Evolutionary conservation across 35 echinoderm and acorn worm genomes (phyloP), one percentile per base, ranked within the genome.

Genomic region (Nesometra sesokonis): DNA sequence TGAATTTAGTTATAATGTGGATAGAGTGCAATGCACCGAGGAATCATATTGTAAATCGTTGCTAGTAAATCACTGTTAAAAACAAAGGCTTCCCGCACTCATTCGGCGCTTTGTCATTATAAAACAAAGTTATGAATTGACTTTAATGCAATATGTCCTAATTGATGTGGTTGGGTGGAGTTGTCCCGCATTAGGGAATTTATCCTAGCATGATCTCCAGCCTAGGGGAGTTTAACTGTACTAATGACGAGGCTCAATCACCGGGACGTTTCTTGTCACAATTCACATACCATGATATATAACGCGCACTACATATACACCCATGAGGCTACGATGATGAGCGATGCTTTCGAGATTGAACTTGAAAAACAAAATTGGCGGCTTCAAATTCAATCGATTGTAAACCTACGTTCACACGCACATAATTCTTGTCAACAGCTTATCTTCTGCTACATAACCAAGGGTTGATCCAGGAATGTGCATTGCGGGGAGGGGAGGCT

Each of bases 61-160:
- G 52, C 23, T 27, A 67, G 23, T 67, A 67, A 67, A 67, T 67
- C 52, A 67, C 52, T 19, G 52, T 19, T 17, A 11, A 67, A 67
- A 67, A 67, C 52, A 67, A 67, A 67, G 52, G 52, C 52, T 67
- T 67, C 21, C 52, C 52, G 52, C 52, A 27, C 23, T 67, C 52
- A 67, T 67, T 67, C 52, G 52, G 52, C 52, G 2, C 52, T 67
- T 67, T 67, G 52, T 67, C 52, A 67, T 67, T 67, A 67, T 67
- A 67, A 67, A 67, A 67, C 52, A 67, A 67, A 67, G 52, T 67
- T 67, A 67, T 67, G 52, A 67, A 67, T 67, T 67, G 52, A 67
- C 52, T 67, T 67, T 67, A 67, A 67, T 67, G 52, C 52, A 67
- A 67, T 67, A 19, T 67, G 52, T 67, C 52, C 52, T 67, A 67